These are phyloP conservation scores for Diplolepis rosae DNA, from an alignment of 2,888 invertebrate species.

Conservation along the genomic window DNA sequence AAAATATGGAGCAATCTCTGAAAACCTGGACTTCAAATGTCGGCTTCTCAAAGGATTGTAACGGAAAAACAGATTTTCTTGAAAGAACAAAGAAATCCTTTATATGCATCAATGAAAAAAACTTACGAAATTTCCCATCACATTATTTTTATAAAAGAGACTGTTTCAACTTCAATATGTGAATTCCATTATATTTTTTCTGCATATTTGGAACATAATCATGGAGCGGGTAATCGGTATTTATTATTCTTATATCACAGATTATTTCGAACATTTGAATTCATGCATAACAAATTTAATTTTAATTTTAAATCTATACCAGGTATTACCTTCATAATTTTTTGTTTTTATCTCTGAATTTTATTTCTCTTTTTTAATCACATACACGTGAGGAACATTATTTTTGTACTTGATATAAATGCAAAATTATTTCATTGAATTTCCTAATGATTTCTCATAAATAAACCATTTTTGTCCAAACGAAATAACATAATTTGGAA, in stretches of 20 bases:
- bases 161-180: background rate
- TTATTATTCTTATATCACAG: no score
- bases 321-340: background rate
- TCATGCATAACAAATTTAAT: no score
- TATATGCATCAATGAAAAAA: background rate
- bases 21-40: slow-evolving; percentile 18
- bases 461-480: no score
- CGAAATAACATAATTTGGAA: no score
- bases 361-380: background rate
- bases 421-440: slow-evolving; percentile 3
- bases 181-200: background rate
- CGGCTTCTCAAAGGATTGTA: background rate
- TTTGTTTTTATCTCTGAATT: background rate
- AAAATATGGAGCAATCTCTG: slow-evolving; percentile 19
- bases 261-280: no score
- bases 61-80: slow-evolving; percentile 15
- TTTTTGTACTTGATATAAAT: background rate
- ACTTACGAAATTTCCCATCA: background rate
- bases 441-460: no score
- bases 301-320: no score
- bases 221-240: no score
- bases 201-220: no score
- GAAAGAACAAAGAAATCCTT: background rate
- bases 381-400: background rate
- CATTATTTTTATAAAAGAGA: background rate